These are phyloP conservation scores for Phyto melanocephala DNA, from an alignment of 2,888 invertebrate genomes.

Conservation along the genomic window DNA sequence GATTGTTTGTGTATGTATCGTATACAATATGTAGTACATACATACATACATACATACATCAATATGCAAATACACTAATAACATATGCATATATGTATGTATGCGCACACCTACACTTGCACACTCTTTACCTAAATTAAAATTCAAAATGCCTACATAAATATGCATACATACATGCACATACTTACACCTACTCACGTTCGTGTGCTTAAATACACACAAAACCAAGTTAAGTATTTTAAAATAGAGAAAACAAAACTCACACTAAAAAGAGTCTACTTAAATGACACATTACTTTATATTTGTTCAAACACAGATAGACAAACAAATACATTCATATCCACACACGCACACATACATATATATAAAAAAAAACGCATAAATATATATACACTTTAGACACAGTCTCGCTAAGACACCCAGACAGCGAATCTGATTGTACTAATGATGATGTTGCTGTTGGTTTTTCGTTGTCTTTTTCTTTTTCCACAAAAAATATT, in stretches of 20 bases:
- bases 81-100: background rate
- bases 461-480: no score
- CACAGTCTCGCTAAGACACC: background rate
- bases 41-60: no score
- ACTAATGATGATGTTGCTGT: background rate
- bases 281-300: conserved; percentile 58
- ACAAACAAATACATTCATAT: background rate
- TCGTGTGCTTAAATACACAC: conserved; percentile 1
- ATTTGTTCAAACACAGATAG: conserved; percentile 16
- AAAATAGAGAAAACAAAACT: conserved; percentile 28
- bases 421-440: background rate
- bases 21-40: no score
- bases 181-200: background rate
- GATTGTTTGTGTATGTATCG: no score
- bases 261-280: conserved; percentile 17
- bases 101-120: conserved; percentile 9
- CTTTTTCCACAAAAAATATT: conserved; percentile 14
- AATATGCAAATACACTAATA: background rate
- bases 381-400: no score
- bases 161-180: background rate
- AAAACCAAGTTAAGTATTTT: conserved; percentile 37
- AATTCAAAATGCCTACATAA: conserved; percentile 52
- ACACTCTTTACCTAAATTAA: conserved; percentile 28
- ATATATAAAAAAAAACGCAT: background rate
- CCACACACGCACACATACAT: no score